Evolutionary conservation across 2,888 invertebrate species (phyloP), one percentile per base, ranked within the genome.

Genomic region (Ennomos fuscantarius): DNA sequence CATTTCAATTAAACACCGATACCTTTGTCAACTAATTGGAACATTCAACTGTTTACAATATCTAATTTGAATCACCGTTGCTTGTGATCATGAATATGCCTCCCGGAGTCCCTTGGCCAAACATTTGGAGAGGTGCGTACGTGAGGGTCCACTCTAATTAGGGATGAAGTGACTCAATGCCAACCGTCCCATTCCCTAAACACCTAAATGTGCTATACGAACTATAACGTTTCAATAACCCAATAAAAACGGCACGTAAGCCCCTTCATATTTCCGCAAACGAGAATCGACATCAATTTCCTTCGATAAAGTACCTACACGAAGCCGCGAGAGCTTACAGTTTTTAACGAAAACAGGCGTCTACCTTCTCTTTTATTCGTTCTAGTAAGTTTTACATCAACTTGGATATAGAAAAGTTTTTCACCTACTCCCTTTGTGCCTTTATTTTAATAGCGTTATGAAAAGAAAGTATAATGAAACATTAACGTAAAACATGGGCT

Each of bases 131-230:
- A 77, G 77, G 73, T 72, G 69, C 69, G 77, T 71, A 83, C 87
- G 85, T 87, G 87, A 81, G 79, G 70, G 69, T 62, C 66, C 71
- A 69, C 67, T 68, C 73, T 82, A 84, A 86, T 86, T 82, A 81
- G 75, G 80, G 82, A 81, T 81, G 71, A 76, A 74, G 72, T 67
- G 68, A 71, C 69, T 74, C 66, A 65, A 74, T 68, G 71, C 62
- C 48, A 63, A 63, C 60, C 67, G 33, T 31, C 46, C 51, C 47
- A 45, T 37, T 44, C 35, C 51, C 50, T 48, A 55, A 60, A 55
- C 57, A 49, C 46, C 52, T 37, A 45, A 53, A 42, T 42, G 41
- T 43, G 33, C 50, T 51, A 34, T 51, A 43, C 40, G 50, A 55
- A 42, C 46, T 55, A 39, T 50, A 55, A 51, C 34, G 37, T 57